phyloP scores from a whole-genome alignment of 2,797 vertebrate genomes.

The Percopsis omiscomaycus region DNA sequence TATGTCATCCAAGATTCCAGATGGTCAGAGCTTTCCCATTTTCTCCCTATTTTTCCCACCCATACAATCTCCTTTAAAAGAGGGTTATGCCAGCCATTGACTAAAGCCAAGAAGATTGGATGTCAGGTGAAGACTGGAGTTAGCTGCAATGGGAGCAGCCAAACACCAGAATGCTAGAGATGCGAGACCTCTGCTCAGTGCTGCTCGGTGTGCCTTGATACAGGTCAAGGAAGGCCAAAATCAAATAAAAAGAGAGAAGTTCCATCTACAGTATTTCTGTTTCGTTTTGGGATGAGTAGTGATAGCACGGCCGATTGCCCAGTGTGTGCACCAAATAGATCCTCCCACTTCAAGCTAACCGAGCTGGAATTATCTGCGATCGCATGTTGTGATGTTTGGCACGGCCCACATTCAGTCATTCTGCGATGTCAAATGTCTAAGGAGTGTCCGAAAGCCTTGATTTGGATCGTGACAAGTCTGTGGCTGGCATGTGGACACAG shows the following conservation, averaged over 20 bases:
- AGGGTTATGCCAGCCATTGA: slow-evolving; percentile 57
- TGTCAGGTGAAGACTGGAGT: slow-evolving; percentile 50
- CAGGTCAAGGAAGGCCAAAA: slow-evolving; percentile 12
- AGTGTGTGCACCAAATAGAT: slow-evolving; percentile 22
- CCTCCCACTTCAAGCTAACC: slow-evolving; percentile 25
- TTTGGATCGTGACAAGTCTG: no score
- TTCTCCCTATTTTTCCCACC: slow-evolving; percentile 28
- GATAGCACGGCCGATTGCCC: slow-evolving; percentile 41
- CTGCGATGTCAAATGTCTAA: background rate
- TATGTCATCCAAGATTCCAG: slow-evolving; percentile 78
- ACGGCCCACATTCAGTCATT: background rate
- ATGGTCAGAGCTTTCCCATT: slow-evolving; percentile 69
- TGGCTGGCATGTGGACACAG: background rate
- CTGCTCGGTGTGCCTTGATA: slow-evolving; percentile 29
- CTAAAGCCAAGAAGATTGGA: slow-evolving; percentile 60
- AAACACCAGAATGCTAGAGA: slow-evolving; percentile 31
- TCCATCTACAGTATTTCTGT: slow-evolving; percentile 21
- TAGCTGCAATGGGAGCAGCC: slow-evolving; percentile 42
- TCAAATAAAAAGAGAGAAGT: slow-evolving; percentile 23
- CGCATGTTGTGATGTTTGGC: background rate
- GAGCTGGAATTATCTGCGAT: slow-evolving; percentile 3
- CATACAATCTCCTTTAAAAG: slow-evolving; percentile 48
- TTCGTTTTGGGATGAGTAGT: slow-evolving; percentile 4
- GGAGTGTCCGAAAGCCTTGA: background rate
- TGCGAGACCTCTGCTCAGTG: slow-evolving; percentile 14